Percentiles rank a stretch among this genome's conserved stretches.
These are phyloP conservation scores for Bagarius yarrelli DNA, from an alignment of 2,113 vertebrate species.

Conservation along the genomic window DNA sequence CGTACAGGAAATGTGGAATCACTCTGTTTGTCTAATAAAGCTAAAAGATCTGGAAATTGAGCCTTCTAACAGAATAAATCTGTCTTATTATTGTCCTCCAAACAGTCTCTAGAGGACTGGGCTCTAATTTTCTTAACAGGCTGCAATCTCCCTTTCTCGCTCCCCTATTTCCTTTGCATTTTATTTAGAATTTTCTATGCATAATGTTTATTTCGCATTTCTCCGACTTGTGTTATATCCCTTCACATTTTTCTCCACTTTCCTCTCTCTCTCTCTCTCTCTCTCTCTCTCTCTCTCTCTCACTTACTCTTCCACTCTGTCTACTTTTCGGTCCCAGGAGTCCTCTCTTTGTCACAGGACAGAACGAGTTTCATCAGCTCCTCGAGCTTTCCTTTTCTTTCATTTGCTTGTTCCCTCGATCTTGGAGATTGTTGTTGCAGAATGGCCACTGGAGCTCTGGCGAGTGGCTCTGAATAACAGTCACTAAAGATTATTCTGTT, in stretches of 20 bases:
- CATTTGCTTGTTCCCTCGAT: not conserved
- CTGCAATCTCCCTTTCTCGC: not conserved
- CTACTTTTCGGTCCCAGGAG: conserved; percentile 33
- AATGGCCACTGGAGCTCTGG: conserved; percentile 40
- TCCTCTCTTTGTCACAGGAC: conserved; percentile 48
- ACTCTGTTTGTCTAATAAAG: conserved; percentile 52
- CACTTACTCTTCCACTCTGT: not conserved
- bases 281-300: not conserved
- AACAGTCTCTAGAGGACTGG: not conserved
- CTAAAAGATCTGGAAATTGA: conserved; percentile 29
- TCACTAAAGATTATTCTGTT: conserved; percentile 34
- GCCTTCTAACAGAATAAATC: conserved; percentile 55
- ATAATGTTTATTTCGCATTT: not conserved
- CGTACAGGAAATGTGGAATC: conserved; percentile 59
- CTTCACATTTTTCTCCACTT: not conserved
- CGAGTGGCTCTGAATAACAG: conserved; percentile 25
- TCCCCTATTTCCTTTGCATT: not conserved
- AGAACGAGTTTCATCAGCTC: conserved; percentile 40
- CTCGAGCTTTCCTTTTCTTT: conserved; percentile 20
- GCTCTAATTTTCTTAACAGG: conserved; percentile 22
- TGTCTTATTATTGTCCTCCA: conserved; percentile 47
- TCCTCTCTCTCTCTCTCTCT: not conserved
- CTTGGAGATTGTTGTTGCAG: conserved; percentile 36
- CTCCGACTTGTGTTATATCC: not conserved
- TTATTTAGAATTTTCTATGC: not conserved